Evolutionary conservation across 2,113 vertebrate species (phyloP), one percentile per base, ranked within the genome.

Genomic region (Pluvialis apricaria): DNA sequence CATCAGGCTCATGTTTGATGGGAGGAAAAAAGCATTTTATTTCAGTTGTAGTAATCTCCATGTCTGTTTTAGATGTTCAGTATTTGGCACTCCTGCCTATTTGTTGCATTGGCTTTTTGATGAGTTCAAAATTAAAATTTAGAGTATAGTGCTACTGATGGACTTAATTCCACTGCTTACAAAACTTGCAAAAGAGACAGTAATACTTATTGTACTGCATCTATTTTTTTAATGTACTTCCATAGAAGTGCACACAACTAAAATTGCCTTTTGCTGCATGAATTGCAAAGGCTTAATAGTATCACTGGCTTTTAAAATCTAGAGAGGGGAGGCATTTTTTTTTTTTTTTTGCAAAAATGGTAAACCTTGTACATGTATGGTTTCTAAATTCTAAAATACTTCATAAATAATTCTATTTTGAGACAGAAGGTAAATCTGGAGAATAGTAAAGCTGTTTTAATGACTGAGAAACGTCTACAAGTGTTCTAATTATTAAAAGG

Each of bases 211-310:
- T 54, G 5, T 88, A 13, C 42, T 79, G 22, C 15, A 16, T 61
- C 16, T 66, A 8, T 86, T 42, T 61, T 80, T 79, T 84, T 81
- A 86, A 49, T 61, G 4, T 80, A 73, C 15, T 83, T 88, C 25
- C 3, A 4, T 9, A 32, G 68, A 77, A 49, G 4, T 38, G 5
- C 0, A 0, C 34, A 8, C 61, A 57, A 62, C 21, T 73, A 28
- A 61, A 90, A 68, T 13, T 58, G 4, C 10, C 7, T 28, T 93
- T 86, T 80, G 3, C 40, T 82, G 6, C 6, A 34, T 57, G 44
- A 73, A 34, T 80, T 65, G 28, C 1, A 26, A 77, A 83, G 25
- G 3, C 32, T 32, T 55, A 60, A 15, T 93, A 55, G 28, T 70
- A 34, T 69, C 20, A 29, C 3, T 57, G 28, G 20, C 28, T 73